Conservation (phyloP, 2,888 invertebrate species). For the Archips crataeganus region DNA sequence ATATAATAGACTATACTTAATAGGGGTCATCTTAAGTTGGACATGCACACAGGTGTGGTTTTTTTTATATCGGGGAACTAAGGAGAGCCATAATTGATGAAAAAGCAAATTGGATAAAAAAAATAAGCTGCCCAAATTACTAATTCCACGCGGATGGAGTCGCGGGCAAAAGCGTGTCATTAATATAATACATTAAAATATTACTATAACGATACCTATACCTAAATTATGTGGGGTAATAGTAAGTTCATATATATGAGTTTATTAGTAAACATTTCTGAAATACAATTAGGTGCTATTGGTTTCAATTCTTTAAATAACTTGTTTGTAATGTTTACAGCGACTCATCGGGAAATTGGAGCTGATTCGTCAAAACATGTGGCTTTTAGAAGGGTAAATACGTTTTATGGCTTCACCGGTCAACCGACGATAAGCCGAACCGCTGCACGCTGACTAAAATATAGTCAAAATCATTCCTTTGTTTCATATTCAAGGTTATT, state of each 20-base stretch:
- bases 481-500: constrained; percentile 11
- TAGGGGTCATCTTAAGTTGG: no score
- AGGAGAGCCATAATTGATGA: no score
- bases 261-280: neutral
- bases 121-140: no score
- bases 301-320: constrained; percentile 1
- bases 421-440: constrained; percentile 28
- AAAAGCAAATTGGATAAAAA: no score
- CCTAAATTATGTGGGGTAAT: no score
- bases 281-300: neutral
- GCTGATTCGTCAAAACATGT: constrained; percentile 14
- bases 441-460: constrained; percentile 13
- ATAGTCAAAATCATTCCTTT: constrained; percentile 3
- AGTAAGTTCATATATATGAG: neutral
- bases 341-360: constrained; percentile 28
- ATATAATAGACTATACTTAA: no score
- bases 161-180: no score
- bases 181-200: no score
- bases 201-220: no score
- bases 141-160: no score
- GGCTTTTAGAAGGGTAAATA: constrained; percentile 18
- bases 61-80: no score
- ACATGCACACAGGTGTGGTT: no score
- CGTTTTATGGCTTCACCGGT: constrained; percentile 1
- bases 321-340: constrained; percentile 16